A percentile compares a stretch with the other conserved stretches of the same genome.
phyloP scores from a whole-genome alignment of 1,140 invertebrate species.

The Akabosia matsudoensis region DNA sequence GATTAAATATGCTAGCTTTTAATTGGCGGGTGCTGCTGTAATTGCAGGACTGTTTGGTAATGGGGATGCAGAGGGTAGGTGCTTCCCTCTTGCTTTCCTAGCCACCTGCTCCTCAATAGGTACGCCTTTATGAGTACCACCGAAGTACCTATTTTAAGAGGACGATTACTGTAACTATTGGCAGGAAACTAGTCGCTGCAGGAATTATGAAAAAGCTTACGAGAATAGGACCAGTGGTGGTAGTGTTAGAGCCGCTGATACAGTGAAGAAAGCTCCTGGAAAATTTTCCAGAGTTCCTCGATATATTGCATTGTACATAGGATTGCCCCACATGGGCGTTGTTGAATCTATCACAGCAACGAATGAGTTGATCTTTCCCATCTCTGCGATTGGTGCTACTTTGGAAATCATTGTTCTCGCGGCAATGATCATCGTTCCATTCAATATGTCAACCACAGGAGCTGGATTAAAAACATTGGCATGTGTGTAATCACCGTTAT shows the following conservation, averaged over 20 bases:
- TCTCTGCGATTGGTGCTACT: constrained; percentile 46
- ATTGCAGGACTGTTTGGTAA: constrained; percentile 5
- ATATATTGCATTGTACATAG: constrained; percentile 40
- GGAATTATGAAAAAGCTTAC: constrained; percentile 26
- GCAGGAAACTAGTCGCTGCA: neutral
- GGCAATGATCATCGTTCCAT: constrained; percentile 55
- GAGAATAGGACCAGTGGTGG: constrained; percentile 38
- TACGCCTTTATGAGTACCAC: constrained; percentile 15
- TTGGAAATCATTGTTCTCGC: constrained; percentile 60
- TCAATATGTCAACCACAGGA: constrained; percentile 57
- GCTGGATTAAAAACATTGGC: constrained; percentile 44
- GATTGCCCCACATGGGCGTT: constrained; percentile 37
- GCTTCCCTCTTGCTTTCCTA: neutral
- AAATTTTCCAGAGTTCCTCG: constrained; percentile 31
- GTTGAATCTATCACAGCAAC: constrained; percentile 35
- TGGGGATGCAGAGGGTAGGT: neutral
- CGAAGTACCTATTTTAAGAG: constrained; percentile 9
- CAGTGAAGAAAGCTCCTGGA: constrained; percentile 39
- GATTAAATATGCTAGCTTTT: neutral
- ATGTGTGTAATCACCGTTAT: neutral
- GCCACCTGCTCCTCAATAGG: constrained; percentile 1
- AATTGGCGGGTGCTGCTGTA: neutral
- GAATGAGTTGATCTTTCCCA: constrained; percentile 42
- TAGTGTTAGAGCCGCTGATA: constrained; percentile 37
- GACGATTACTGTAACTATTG: neutral